Conservation (phyloP, 2,797 vertebrate species). For the Nasua narica region DNA sequence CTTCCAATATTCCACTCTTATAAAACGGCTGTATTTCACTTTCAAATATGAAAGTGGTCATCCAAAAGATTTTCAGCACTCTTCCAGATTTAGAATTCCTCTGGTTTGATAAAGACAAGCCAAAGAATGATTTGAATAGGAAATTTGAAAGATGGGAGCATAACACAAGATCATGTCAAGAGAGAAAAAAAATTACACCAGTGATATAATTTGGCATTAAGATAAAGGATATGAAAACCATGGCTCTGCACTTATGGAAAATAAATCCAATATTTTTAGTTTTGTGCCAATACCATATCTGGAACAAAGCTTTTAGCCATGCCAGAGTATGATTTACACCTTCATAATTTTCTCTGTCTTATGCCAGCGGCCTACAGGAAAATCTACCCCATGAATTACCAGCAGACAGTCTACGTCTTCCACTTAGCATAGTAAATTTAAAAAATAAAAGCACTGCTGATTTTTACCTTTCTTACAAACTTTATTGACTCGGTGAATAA, state of each 20-base stretch:
- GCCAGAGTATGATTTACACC: slow-evolving; percentile 77
- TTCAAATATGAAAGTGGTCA: slow-evolving; percentile 40
- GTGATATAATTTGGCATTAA: slow-evolving; percentile 78
- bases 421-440: slow-evolving; percentile 69
- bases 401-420: slow-evolving; percentile 64
- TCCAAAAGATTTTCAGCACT: slow-evolving; percentile 52
- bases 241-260: slow-evolving; percentile 73
- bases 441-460: slow-evolving; percentile 76
- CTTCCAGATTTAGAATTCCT: slow-evolving; percentile 57
- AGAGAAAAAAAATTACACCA: slow-evolving; percentile 65
- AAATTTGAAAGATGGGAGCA: slow-evolving; percentile 65
- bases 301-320: slow-evolving; percentile 41
- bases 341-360: slow-evolving; percentile 72
- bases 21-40: background rate
- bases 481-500: slow-evolving; percentile 43
- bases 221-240: slow-evolving; percentile 76
- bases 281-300: slow-evolving; percentile 69
- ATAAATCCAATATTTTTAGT: slow-evolving; percentile 58
- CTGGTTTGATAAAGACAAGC: slow-evolving; percentile 57
- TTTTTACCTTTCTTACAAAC: slow-evolving; percentile 78
- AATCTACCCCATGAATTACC: slow-evolving; percentile 60
- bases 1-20: slow-evolving; percentile 15
- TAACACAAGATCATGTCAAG: slow-evolving; percentile 69
- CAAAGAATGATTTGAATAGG: slow-evolving; percentile 28
- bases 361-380: slow-evolving; percentile 69